Conservation (phyloP, 2,113 vertebrate species). For the Cepphus grylle region DNA sequence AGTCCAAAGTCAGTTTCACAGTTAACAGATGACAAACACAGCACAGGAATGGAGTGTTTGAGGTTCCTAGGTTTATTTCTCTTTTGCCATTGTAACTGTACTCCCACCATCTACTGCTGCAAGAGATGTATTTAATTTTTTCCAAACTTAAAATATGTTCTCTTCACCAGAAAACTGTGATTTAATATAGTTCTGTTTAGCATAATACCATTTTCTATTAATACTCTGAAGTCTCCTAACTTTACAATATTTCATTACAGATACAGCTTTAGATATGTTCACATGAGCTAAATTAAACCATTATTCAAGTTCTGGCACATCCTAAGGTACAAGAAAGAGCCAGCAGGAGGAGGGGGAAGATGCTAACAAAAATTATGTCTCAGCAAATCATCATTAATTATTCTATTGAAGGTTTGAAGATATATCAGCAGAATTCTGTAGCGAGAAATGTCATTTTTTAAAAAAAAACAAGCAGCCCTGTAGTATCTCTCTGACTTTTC, state of each 20-base stretch:
- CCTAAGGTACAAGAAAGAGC: not conserved
- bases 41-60: not conserved
- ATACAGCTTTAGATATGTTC: slow-evolving; percentile 13
- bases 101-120: not conserved
- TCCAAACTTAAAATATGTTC: not conserved
- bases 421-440: not conserved
- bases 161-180: not conserved
- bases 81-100: not conserved
- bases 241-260: slow-evolving; percentile 20
- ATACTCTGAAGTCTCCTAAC: not conserved
- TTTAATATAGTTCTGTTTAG: not conserved
- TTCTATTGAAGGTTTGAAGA: not conserved
- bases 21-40: not conserved
- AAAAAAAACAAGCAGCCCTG: not conserved
- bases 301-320: not conserved
- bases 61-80: not conserved
- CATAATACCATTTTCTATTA: slow-evolving; percentile 12
- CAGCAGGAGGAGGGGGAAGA: not conserved
- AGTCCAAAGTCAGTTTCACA: not conserved
- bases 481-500: not conserved
- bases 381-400: slow-evolving; percentile 2
- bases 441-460: not conserved
- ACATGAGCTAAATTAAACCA: slow-evolving; percentile 18
- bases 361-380: slow-evolving; percentile 1
- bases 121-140: not conserved